phyloP scores from a whole-genome alignment of 1,140 invertebrate species.

The Proales similis region DNA sequence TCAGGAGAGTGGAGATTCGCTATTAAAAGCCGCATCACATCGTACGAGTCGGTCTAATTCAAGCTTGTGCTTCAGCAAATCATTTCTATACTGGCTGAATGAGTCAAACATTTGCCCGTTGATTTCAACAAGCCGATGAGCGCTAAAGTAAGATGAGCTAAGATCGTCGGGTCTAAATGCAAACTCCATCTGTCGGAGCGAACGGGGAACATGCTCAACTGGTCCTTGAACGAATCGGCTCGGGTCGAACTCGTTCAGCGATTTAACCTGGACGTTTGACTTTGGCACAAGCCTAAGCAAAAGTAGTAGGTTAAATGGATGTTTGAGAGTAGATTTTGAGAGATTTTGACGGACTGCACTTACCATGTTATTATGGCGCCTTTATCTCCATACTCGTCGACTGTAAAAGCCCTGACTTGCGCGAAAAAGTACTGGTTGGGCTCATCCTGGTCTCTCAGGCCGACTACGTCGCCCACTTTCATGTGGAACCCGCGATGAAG shows the following conservation, averaged over 20 bases:
- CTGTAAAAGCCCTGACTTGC: conserved; percentile 76
- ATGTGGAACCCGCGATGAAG: conserved; percentile 66
- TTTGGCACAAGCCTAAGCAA: too few species aligned
- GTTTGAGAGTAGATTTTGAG: too few species aligned
- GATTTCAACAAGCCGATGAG: not conserved
- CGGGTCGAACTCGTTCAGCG: conserved; percentile 20
- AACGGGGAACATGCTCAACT: conserved; percentile 73
- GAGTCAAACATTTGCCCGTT: conserved; percentile 1
- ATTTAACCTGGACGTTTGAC: conserved; percentile 10
- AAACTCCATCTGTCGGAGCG: conserved; percentile 73
- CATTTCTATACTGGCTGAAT: not conserved
- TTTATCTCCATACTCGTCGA: conserved; percentile 86
- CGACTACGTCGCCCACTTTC: conserved; percentile 83
- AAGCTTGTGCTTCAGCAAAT: conserved; percentile 27
- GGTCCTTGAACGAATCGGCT: conserved; percentile 57
- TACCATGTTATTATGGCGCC: conserved; percentile 87
- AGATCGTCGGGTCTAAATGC: conserved; percentile 41
- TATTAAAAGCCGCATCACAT: too few species aligned
- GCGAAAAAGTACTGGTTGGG: conserved; percentile 67
- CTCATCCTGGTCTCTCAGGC: conserved; percentile 67
- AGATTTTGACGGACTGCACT: conserved; percentile 71
- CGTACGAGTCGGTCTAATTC: too few species aligned
- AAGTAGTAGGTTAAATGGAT: too few species aligned
- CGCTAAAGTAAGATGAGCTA: too few species aligned
- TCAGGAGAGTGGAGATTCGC: too few species aligned